Conservation (phyloP, 2,888 invertebrate genomes). For the Bombylius major region DNA sequence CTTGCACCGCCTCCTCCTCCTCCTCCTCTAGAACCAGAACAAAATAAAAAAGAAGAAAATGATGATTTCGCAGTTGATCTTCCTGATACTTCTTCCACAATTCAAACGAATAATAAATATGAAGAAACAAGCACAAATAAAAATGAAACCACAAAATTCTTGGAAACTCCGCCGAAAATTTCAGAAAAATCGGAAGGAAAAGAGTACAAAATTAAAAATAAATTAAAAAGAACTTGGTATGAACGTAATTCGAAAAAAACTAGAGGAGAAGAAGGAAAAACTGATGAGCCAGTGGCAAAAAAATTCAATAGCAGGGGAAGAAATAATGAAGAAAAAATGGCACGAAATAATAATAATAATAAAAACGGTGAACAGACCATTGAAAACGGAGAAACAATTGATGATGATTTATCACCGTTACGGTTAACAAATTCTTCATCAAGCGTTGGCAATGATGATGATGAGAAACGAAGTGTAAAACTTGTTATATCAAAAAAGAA, state of each 20-base stretch:
- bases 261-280: background rate
- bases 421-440: no score
- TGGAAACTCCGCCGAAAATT: no score
- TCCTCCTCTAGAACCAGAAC: background rate
- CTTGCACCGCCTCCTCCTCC: slow-evolving; percentile 12
- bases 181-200: background rate
- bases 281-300: background rate
- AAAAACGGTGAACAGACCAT: background rate
- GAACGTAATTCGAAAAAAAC: slow-evolving; percentile 15
- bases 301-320: background rate
- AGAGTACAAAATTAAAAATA: slow-evolving; percentile 34
- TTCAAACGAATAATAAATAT: background rate
- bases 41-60: background rate
- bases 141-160: no score
- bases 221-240: slow-evolving; percentile 33
- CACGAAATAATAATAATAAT: slow-evolving; percentile 8
- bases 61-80: slow-evolving; percentile 1
- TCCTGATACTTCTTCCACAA: slow-evolving; percentile 5
- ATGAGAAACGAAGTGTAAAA: slow-evolving; percentile 49
- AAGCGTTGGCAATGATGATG: slow-evolving; percentile 26
- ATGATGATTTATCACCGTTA: background rate
- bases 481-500: slow-evolving; percentile 69
- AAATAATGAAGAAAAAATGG: slow-evolving; percentile 4
- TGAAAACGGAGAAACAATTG: slow-evolving; percentile 1
- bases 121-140: no score